These are phyloP conservation scores for Meliscaeva auricollis DNA, from an alignment of 2,888 invertebrate genomes.

Conservation along the genomic window DNA sequence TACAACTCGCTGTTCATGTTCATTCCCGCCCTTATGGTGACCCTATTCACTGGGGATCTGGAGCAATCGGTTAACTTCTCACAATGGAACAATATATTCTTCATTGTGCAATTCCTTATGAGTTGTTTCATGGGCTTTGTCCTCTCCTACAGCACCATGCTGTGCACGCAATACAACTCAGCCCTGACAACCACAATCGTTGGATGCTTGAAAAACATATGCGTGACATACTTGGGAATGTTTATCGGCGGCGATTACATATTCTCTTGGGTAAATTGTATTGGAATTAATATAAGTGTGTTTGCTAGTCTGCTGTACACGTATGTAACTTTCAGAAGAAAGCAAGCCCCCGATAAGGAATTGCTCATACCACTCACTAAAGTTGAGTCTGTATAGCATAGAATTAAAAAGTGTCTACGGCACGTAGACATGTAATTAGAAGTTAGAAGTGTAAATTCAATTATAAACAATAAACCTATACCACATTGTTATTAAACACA, in stretches of 20 bases:
- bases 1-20: slow-evolving; percentile 97
- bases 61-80: slow-evolving; percentile 87
- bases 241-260: slow-evolving; percentile 99
- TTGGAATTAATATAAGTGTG: slow-evolving; percentile 97
- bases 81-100: slow-evolving; percentile 91
- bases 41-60: slow-evolving; percentile 91
- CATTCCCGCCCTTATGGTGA: slow-evolving; percentile 89
- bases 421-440: slow-evolving; percentile 29
- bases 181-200: slow-evolving; percentile 99
- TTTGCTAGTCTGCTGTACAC: slow-evolving; percentile 93
- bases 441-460: slow-evolving; percentile 57
- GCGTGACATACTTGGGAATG: slow-evolving; percentile 99
- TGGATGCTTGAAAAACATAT: slow-evolving; percentile 98
- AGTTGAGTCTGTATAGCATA: slow-evolving; percentile 78
- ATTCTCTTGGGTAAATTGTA: slow-evolving; percentile 96
- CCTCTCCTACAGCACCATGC: slow-evolving; percentile 96
- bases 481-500: slow-evolving; percentile 55
- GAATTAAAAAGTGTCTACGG: slow-evolving; percentile 31
- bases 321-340: slow-evolving; percentile 90
- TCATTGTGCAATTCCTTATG: slow-evolving; percentile 91
- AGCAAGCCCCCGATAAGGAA: slow-evolving; percentile 83
- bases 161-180: slow-evolving; percentile 98
- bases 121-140: slow-evolving; percentile 99
- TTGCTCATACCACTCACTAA: slow-evolving; percentile 78
- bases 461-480: slow-evolving; percentile 6